Conservation (phyloP, 2,113 vertebrate genomes). For the Misgurnus anguillicaudatus region DNA sequence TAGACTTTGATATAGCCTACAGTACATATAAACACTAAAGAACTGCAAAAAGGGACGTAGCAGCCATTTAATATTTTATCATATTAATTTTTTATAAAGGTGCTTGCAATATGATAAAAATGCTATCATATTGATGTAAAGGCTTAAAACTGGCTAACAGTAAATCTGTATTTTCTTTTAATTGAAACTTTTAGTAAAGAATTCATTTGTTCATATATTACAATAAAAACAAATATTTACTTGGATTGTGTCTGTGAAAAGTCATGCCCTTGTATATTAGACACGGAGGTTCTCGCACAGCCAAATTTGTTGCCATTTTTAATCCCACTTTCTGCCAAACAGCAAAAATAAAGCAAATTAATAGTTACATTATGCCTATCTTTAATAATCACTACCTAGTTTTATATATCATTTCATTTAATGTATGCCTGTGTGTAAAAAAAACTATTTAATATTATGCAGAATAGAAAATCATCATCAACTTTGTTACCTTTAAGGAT, state of each 20-base stretch:
- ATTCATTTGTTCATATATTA: background rate
- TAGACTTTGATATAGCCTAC: no score
- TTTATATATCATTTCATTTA: background rate
- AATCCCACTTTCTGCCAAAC: conserved; percentile 76
- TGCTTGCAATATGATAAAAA: no score
- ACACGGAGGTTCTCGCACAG: conserved; percentile 56
- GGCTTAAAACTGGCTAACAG: no score
- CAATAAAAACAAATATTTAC: background rate
- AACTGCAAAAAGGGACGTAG: no score
- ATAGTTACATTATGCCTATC: no score
- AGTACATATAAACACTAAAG: no score
- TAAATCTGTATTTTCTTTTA: no score
- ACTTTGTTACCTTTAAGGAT: conserved; percentile 62
- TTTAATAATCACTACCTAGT: no score
- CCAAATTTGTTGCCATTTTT: conserved; percentile 73
- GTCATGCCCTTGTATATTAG: conserved; percentile 49
- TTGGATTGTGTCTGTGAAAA: background rate
- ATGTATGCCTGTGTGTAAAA: background rate
- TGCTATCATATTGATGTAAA: no score
- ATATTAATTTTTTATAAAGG: no score
- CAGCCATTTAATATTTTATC: no score
- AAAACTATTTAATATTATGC: background rate
- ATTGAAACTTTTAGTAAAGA: no score
- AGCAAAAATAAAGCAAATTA: conserved; percentile 34
- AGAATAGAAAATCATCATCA: background rate